These are phyloP conservation scores for Tanypteryx hageni DNA, from an alignment of 2,888 invertebrate species.

Conservation along the genomic window DNA sequence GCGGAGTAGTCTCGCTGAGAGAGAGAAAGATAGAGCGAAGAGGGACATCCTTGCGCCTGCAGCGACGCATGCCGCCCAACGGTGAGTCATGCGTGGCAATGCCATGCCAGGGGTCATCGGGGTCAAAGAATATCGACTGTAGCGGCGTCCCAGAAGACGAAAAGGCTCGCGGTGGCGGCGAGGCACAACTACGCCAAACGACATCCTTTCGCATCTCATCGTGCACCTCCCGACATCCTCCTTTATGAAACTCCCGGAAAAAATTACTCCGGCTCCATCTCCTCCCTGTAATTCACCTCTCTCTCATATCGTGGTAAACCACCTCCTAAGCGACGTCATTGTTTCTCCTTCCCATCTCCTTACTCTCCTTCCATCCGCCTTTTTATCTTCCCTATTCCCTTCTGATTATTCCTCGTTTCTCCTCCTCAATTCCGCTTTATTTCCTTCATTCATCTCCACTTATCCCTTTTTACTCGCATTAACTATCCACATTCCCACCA, in stretches of 20 bases:
- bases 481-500: background rate
- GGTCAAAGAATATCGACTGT: constrained; percentile 50
- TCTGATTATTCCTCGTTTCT: background rate
- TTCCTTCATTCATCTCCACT: too few relatives aligned
- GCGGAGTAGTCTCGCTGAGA: background rate
- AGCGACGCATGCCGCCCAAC: background rate
- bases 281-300: too few relatives aligned
- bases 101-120: constrained; percentile 41
- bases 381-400: background rate
- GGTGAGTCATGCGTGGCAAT: background rate
- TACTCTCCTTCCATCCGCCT: background rate
- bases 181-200: too few relatives aligned
- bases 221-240: too few relatives aligned
- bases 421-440: background rate
- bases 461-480: background rate
- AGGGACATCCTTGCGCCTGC: background rate
- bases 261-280: too few relatives aligned
- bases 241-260: too few relatives aligned
- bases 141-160: background rate
- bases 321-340: too few relatives aligned
- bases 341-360: too few relatives aligned
- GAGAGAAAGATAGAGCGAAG: background rate
- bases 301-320: too few relatives aligned
- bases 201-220: background rate
- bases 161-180: background rate